Evolutionary conservation across 1,140 invertebrate genomes (phyloP).

Genomic region (Papilio glaucus): DNA sequence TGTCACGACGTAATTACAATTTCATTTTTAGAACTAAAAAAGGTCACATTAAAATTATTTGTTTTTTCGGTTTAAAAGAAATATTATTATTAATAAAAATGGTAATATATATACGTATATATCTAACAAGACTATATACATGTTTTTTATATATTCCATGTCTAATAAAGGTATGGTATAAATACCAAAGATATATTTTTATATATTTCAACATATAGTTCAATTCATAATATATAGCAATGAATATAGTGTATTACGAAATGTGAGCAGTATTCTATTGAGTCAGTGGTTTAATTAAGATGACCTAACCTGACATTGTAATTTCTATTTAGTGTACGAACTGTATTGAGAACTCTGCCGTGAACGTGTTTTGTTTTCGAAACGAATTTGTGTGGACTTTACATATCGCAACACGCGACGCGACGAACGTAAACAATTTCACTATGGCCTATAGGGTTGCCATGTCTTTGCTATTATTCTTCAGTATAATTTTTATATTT

Average conservation of each 20-base stretch:
- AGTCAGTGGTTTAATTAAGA: constrained; percentile 29
- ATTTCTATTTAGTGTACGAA: constrained; percentile 26
- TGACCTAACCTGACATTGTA: constrained; percentile 21
- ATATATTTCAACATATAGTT: no score
- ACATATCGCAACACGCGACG: constrained; percentile 23
- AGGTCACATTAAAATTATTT: no score
- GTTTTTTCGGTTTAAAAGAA: no score
- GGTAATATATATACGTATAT: no score
- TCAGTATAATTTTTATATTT: background rate
- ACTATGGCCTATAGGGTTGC: constrained; percentile 15
- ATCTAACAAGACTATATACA: no score
- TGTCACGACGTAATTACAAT: no score
- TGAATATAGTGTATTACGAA: background rate
- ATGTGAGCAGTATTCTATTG: background rate
- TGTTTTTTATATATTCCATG: no score
- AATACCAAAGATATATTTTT: no score
- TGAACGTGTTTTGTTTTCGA: constrained; percentile 26
- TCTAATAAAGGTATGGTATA: no score
- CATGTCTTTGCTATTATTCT: background rate
- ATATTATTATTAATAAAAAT: no score
- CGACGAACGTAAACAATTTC: constrained; percentile 30
- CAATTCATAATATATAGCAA: no score
- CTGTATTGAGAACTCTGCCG: background rate
- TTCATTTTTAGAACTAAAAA: no score
- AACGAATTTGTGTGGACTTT: constrained; percentile 25